Conservation (phyloP, 2,113 vertebrate species). For the Istiophorus platypterus region DNA sequence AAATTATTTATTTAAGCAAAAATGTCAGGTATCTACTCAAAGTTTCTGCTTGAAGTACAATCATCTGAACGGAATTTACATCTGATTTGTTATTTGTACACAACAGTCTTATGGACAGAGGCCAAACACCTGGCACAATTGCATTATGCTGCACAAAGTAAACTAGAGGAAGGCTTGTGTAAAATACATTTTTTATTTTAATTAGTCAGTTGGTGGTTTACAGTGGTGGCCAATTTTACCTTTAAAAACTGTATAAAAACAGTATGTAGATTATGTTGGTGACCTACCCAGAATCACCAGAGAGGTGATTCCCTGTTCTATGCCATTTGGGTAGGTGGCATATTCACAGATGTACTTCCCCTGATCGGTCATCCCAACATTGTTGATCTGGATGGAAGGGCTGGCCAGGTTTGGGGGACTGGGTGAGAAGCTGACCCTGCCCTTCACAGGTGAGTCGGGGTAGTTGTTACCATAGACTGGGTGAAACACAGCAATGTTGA, state of each 20-base stretch:
- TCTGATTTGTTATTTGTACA: neutral
- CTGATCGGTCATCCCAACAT: slow-evolving; percentile 84
- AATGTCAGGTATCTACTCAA: too few species aligned
- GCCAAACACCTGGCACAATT: neutral
- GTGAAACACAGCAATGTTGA: slow-evolving; percentile 88
- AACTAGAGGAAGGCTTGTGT: neutral
- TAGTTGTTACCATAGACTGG: slow-evolving; percentile 82
- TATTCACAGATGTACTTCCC: slow-evolving; percentile 90
- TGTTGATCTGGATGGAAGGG: slow-evolving; percentile 84
- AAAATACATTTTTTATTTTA: neutral
- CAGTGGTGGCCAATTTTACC: neutral
- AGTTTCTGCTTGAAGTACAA: too few species aligned
- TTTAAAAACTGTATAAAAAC: neutral
- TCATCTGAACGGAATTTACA: too few species aligned
- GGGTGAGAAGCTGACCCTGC: slow-evolving; percentile 76
- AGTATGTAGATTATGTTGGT: neutral
- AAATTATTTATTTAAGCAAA: too few species aligned
- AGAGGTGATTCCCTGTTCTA: slow-evolving; percentile 84
- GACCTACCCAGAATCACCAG: slow-evolving; percentile 87
- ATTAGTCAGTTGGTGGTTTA: neutral
- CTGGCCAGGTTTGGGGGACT: slow-evolving; percentile 68
- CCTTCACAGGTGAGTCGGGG: slow-evolving; percentile 72
- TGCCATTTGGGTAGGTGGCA: slow-evolving; percentile 89
- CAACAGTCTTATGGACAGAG: neutral
- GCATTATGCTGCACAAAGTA: neutral